Evolutionary conservation across 64 coral and sea anemone genomes (phyloP), one percentile per base, ranked within the genome.

Genomic region (Pocillopora verrucosa): DNA sequence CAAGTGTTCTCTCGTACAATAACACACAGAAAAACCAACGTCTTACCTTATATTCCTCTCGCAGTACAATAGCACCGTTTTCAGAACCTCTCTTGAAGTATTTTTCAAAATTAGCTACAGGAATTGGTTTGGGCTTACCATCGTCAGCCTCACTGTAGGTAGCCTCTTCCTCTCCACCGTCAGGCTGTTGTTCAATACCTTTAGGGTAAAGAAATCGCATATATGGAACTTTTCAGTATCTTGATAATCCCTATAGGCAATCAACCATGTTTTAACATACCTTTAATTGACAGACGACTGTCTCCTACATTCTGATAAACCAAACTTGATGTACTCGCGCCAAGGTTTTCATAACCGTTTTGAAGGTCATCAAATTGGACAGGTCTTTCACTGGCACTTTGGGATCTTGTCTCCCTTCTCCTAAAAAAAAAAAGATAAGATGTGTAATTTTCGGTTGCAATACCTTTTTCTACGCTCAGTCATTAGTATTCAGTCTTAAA

Each of bases 21-120:
- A 30, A 30, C 30, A 30, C 30, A 19, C 38, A n/a, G 45, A 37
- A 19, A 20, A 67, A 30, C 30, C 30, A 30, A 30, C 30, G 30
- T 30, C 30, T 24, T 70, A 61, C 89, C 89, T 74, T 90, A 34
- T 60, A 90, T 58, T 90, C 63, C 35, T 75, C 38, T 59, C 15
- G 56, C 59, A 79, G 73, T 20, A 73, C 78, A 61, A 35, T 64
- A 2, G 64, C 80, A 73, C 17, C 80, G 59, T 16, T 79, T 59
- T 26, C 30, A 58, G 82, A 70, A n/a, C 70, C 56, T 12, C 7
- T 56, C 64, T 62, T 90, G 36, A 60, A 72, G 51, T 90, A 90
- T 59, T 73, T 78, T 13, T 20, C 25, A 30, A 90, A 90, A 24
- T 80, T 16, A n/a, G 36, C 51, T 11, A 74, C 35, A 60, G 89